phyloP scores from a whole-genome alignment of 2,113 vertebrate genomes.

The Chiloscyllium plagiosum region DNA sequence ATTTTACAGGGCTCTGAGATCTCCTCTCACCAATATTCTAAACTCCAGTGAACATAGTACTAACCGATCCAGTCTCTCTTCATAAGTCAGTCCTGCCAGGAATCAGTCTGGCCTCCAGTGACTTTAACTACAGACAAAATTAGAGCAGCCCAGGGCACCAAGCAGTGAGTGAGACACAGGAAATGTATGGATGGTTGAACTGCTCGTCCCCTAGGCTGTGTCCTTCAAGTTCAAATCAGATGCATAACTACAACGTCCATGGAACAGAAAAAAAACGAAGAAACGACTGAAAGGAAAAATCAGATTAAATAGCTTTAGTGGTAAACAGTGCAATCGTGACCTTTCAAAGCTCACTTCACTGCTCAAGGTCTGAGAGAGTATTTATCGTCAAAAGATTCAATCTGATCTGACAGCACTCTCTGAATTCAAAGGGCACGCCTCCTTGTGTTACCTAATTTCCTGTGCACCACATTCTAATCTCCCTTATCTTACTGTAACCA shows the following conservation, averaged over 20 bases:
- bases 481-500: constrained; percentile 10
- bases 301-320: background rate
- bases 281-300: background rate
- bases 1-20: too few relatives aligned
- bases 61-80: too few relatives aligned
- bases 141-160: background rate
- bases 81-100: too few relatives aligned
- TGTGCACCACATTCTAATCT: constrained; percentile 7
- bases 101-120: too few relatives aligned
- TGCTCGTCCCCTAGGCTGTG: too few relatives aligned
- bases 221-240: background rate
- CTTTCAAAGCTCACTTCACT: background rate
- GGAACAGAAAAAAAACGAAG: background rate
- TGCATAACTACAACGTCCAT: background rate
- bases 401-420: constrained; percentile 19
- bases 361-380: background rate
- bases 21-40: too few relatives aligned
- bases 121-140: background rate
- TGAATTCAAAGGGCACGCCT: constrained; percentile 26
- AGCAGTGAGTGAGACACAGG: background rate
- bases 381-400: constrained; percentile 25
- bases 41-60: too few relatives aligned
- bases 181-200: background rate
- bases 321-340: constrained; percentile 10
- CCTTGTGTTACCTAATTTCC: constrained; percentile 20